Evolutionary conservation across 2,797 vertebrate genomes (phyloP).

Genomic region (Luscinia megarhynchos): DNA sequence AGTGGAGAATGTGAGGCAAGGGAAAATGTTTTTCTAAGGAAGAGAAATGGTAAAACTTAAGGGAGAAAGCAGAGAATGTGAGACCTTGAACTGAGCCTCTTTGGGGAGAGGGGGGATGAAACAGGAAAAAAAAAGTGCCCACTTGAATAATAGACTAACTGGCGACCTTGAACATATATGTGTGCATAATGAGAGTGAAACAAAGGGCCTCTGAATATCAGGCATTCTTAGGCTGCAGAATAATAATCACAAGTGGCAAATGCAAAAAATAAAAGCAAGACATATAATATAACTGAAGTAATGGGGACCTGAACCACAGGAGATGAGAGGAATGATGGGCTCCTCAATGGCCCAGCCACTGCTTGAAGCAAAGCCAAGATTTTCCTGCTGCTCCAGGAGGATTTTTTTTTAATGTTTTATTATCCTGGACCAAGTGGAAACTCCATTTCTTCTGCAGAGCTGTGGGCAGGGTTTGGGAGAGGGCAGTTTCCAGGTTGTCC

Average conservation of each 20-base stretch:
- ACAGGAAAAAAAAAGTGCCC: slow-evolving; percentile 66
- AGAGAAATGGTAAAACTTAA: slow-evolving; percentile 79
- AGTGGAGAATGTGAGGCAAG: slow-evolving; percentile 60
- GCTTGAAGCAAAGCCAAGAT: background rate
- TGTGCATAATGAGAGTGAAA: slow-evolving; percentile 77
- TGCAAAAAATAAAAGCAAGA: slow-evolving; percentile 61
- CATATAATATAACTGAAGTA: slow-evolving; percentile 60
- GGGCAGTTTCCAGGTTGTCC: background rate
- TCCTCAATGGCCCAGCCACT: background rate
- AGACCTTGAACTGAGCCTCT: slow-evolving; percentile 80
- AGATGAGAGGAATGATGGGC: slow-evolving; percentile 52
- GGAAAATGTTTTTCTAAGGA: slow-evolving; percentile 75
- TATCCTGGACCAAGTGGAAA: background rate
- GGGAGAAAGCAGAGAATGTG: slow-evolving; percentile 63
- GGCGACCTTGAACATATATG: slow-evolving; percentile 79
- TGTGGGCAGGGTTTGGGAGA: background rate
- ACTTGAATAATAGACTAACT: slow-evolving; percentile 77
- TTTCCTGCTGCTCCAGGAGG: background rate
- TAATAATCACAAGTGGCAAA: slow-evolving; percentile 77
- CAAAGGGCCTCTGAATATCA: slow-evolving; percentile 71
- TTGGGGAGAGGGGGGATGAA: slow-evolving; percentile 47
- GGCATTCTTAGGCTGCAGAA: slow-evolving; percentile 74
- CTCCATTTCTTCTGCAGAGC: background rate
- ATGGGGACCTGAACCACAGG: slow-evolving; percentile 38
- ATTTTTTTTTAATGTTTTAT: background rate